Conservation (phyloP, 2,113 vertebrate species). For the Trogon surrucura region DNA sequence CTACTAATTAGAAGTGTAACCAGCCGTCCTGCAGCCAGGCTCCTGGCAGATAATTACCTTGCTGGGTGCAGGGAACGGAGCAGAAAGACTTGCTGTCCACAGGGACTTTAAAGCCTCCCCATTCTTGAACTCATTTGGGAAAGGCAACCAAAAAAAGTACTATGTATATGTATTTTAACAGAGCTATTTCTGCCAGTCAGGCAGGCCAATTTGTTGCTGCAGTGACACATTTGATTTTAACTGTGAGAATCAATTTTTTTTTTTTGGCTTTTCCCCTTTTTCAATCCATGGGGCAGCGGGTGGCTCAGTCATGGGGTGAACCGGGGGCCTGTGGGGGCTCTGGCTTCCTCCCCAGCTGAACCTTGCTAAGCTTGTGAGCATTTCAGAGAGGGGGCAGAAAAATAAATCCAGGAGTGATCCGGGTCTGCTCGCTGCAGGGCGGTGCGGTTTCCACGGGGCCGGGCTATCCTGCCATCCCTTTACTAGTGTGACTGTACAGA, state of each 20-base stretch:
- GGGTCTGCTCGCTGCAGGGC: background rate
- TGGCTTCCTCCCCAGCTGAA: rapidly evolving
- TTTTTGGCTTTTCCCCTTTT: background rate
- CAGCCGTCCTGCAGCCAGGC: background rate
- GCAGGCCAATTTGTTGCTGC: constrained; percentile 51
- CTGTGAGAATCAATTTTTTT: background rate
- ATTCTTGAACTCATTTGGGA: constrained; percentile 52
- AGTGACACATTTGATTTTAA: constrained; percentile 70
- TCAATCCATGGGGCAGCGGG: background rate
- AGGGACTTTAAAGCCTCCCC: constrained; percentile 48
- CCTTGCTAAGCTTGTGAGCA: background rate
- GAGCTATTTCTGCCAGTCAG: constrained; percentile 61
- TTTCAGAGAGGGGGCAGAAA: background rate
- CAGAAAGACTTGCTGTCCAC: background rate
- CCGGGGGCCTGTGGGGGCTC: background rate
- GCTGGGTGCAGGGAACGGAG: background rate
- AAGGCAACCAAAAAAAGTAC: constrained; percentile 38
- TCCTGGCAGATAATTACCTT: constrained; percentile 58
- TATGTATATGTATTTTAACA: constrained; percentile 29
- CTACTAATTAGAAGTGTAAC: constrained; percentile 46
- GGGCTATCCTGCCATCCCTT: background rate
- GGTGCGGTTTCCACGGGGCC: background rate
- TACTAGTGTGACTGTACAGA: background rate
- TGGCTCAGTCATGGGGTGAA: background rate
- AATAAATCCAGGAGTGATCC: background rate